Evolutionary conservation across 2,888 invertebrate species (phyloP).

Genomic region (Himalopsyche anomala): DNA sequence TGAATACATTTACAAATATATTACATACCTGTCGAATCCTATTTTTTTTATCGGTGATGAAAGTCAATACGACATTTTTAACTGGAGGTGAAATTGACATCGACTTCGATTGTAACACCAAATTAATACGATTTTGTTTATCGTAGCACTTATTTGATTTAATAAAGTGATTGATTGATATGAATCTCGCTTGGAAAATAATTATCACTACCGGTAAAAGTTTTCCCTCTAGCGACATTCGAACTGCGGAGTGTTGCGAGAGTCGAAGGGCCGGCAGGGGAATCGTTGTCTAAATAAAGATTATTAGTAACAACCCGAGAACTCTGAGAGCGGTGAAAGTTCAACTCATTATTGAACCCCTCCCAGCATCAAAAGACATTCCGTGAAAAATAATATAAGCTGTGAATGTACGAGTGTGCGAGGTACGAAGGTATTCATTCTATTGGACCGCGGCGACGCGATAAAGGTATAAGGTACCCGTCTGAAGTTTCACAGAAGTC

Average conservation of each 20-base stretch:
- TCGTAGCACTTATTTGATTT: too few species aligned
- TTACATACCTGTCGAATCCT: too few species aligned
- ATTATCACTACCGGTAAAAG: neutral
- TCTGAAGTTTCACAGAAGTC: constrained; percentile 26
- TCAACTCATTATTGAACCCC: constrained; percentile 37
- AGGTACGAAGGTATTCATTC: constrained; percentile 24
- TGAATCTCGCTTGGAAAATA: constrained; percentile 11
- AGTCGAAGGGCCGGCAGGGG: constrained; percentile 28
- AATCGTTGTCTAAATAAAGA: constrained; percentile 39
- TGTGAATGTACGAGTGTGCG: neutral
- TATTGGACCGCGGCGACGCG: neutral
- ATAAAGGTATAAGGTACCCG: neutral
- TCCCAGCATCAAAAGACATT: constrained; percentile 1
- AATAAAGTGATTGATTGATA: constrained; percentile 35
- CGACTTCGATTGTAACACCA: too few species aligned
- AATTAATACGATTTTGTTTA: too few species aligned
- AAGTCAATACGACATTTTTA: too few species aligned
- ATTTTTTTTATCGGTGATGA: too few species aligned
- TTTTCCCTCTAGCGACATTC: neutral
- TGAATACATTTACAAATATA: too few species aligned
- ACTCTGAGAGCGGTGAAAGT: constrained; percentile 31
- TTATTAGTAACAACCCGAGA: constrained; percentile 39
- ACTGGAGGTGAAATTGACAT: too few species aligned
- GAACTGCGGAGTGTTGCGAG: neutral
- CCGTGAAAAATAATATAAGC: constrained; percentile 32